Percentiles rank a stretch among this genome's conserved stretches.
Conservation (phyloP, 1,140 invertebrate genomes). For the Macrobrachium rosenbergii region DNA sequence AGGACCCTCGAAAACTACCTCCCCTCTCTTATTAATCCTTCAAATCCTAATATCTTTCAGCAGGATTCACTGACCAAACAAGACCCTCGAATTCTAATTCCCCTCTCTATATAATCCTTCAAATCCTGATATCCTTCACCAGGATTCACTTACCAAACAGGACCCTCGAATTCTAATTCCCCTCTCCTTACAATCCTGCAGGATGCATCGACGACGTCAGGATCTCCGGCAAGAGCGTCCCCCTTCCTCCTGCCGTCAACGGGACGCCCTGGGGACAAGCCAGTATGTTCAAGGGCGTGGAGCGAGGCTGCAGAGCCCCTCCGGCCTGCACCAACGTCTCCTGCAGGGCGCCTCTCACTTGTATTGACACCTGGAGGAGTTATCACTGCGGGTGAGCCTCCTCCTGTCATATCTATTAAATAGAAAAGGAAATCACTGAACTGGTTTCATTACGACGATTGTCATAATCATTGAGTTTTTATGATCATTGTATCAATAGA, state of each 20-base stretch:
- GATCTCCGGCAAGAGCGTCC: conserved; percentile 23
- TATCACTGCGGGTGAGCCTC: conserved; percentile 40
- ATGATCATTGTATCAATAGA: not conserved
- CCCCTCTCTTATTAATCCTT: no score
- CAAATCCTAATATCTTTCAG: no score
- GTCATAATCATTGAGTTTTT: not conserved
- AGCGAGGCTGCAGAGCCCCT: conserved; percentile 8
- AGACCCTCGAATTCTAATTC: no score
- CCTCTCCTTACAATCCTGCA: not conserved
- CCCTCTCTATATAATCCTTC: no score
- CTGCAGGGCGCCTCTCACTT: conserved; percentile 37
- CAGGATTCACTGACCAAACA: not conserved
- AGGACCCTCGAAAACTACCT: no score
- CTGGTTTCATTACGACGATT: no score
- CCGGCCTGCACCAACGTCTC: conserved; percentile 33
- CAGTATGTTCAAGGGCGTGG: conserved; percentile 10
- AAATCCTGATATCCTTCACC: no score
- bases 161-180: no score
- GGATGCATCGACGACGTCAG: conserved; percentile 41
- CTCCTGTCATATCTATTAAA: no score
- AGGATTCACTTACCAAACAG: not conserved
- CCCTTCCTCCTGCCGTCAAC: conserved; percentile 37
- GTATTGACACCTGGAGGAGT: conserved; percentile 37
- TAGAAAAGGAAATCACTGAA: not conserved
- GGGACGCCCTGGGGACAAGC: conserved; percentile 32